These are phyloP conservation scores for Dryomyza anilis DNA, from an alignment of 2,888 invertebrate species.

Conservation along the genomic window DNA sequence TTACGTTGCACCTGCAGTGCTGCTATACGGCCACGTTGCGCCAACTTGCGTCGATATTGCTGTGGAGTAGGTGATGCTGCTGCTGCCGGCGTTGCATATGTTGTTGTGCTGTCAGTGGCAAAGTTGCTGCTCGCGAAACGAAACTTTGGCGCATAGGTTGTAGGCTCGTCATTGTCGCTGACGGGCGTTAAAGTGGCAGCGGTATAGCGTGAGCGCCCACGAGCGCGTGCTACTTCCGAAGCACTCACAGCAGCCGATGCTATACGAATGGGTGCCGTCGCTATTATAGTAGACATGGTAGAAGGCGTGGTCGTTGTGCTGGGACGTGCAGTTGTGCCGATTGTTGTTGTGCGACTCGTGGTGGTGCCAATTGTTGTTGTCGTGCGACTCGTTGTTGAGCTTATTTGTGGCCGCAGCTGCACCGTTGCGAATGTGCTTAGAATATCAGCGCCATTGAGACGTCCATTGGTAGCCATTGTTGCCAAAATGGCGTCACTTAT, in stretches of 20 bases:
- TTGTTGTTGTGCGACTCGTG: constrained; percentile 32
- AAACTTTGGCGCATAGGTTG: constrained; percentile 57
- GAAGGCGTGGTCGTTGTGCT: constrained; percentile 34
- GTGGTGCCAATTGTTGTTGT: constrained; percentile 33
- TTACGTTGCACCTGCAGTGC: constrained; percentile 28
- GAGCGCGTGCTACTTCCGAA: constrained; percentile 38
- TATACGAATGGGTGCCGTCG: constrained; percentile 45
- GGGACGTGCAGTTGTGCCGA: constrained; percentile 26
- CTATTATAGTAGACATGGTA: constrained; percentile 45
- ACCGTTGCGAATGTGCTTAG: constrained; percentile 20
- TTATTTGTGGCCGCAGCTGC: constrained; percentile 8
- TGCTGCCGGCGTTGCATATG: constrained; percentile 21
- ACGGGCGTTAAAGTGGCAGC: constrained; percentile 48
- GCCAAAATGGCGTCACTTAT: constrained; percentile 50
- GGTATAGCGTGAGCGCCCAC: constrained; percentile 59
- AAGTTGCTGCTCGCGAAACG: constrained; percentile 39
- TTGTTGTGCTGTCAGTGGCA: constrained; percentile 3
- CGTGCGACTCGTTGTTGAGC: constrained; percentile 32
- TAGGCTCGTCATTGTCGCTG: constrained; percentile 50
- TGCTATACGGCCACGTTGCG: constrained; percentile 43
- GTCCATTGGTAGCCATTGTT: constrained; percentile 26
- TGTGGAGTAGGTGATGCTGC: constrained; percentile 22
- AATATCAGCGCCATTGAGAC: constrained; percentile 28
- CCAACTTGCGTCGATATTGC: constrained; percentile 43
- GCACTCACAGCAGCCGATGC: constrained; percentile 1